Base-by-base conservation (phyloP, 1,140 invertebrate genomes). In the Drosophila bocki region DNA sequence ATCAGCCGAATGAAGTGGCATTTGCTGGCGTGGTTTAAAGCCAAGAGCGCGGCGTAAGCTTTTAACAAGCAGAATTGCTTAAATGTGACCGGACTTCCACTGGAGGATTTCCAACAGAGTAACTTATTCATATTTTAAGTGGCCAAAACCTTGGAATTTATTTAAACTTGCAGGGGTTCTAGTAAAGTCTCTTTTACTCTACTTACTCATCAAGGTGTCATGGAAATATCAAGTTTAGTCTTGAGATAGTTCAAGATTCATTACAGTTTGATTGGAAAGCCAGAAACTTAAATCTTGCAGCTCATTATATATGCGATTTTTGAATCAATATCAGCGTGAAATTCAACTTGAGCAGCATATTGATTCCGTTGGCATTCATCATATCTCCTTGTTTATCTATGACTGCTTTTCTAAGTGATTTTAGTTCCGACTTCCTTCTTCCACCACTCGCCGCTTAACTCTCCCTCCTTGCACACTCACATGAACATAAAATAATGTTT, bases 1-100 rank as follows among this genome's bases (percentile, higher is more conserved):
- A 87, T 87, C 84, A 88, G 69, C 72, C 79, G 84, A 88, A 87
- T 87, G 84, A 87, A 87, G 84, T 87, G 84, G 77, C 84, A 84
- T 88, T 88, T 88, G 84, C 70, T 79, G 50, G 84, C 79, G 58
- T 68, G 84, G 84, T 80, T 87, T 87, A 87, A 87, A 87, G 83
- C 82, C 76, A 88, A 87, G 76, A 70, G 80, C 84, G 83, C 81
- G 72, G 77, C 58, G 77, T 88, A 88, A 87, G 83, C 84, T 87
- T 80, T 87, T 88, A 87, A 87, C 84, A 87, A 87, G 84, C 59
- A 64, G 79, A 88, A 87, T 74, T 84, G 72, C 74, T 88, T 87
- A 87, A 87, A 84, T 84, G 80, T 71, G 76, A 74, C 76, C 58
- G 82, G 74, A 84, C 60, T 51, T 47, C 50, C 70, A 63, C 33